These are phyloP conservation scores for Malaclemys terrapin DNA, from an alignment of 2,113 vertebrate genomes.

Conservation along the genomic window DNA sequence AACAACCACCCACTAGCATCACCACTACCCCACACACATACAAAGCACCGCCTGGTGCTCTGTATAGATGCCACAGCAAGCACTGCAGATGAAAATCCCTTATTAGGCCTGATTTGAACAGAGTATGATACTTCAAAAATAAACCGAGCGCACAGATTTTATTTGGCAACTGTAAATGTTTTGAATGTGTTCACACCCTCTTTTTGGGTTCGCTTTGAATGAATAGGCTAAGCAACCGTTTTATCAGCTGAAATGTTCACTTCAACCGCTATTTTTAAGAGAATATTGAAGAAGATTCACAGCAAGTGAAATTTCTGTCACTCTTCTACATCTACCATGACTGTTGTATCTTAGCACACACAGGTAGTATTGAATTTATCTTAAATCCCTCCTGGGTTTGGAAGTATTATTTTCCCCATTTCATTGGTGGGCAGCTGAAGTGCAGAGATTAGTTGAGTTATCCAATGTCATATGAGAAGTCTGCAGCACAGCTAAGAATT, in stretches of 20 bases:
- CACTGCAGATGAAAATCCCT: neutral
- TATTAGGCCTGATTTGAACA: neutral
- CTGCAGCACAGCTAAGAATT: neutral
- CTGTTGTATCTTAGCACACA: neutral
- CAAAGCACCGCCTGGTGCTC: neutral
- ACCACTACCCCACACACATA: fast-evolving
- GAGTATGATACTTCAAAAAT: neutral
- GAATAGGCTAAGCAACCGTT: neutral
- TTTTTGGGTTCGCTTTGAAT: neutral
- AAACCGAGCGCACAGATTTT: neutral
- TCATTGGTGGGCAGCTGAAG: neutral
- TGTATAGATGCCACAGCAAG: neutral
- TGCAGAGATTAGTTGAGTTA: neutral
- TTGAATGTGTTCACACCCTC: neutral
- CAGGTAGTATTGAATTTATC: neutral
- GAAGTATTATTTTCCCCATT: neutral
- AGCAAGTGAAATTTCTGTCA: neutral
- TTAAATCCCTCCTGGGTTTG: neutral
- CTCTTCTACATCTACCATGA: neutral
- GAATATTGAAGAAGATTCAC: neutral
- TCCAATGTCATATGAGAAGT: neutral
- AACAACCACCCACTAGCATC: neutral
- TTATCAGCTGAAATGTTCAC: neutral
- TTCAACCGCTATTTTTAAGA: neutral
- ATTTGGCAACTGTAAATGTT: neutral